Base-by-base conservation (phyloP, 1,140 invertebrate species). In the Euwallacea fornicatus region DNA sequence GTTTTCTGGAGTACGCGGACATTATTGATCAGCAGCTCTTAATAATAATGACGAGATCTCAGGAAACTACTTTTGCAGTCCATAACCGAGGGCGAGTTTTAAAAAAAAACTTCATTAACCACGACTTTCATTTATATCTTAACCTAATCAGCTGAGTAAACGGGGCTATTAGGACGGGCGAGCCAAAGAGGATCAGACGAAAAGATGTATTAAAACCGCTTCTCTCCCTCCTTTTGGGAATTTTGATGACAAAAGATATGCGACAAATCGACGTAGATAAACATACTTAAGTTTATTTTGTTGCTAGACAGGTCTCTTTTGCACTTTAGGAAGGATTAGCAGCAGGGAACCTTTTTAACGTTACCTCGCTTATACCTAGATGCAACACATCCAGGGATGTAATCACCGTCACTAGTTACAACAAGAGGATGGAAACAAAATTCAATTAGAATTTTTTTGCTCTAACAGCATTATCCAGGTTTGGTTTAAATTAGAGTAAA, bases 21-120 rank as follows among this genome's bases (percentile, higher is more conserved):
- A 63, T 63, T 47, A 63, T 63, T 63, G 61, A 63, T 63, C 44
- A 63, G 43, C 33, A 61, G n/a, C 33, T 61, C 21, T 61, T 61
- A 43, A 61, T 56, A 33, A 58, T 4, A 16, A 16, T 58, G n/a
- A 6, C 21, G 21, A 33, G n/a, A 13, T 58, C 10, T 6, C 7
- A 16, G 55, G 15, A 10, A 10, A 33, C 21, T 10, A 10, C 13
- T n/a, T 7, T 10, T 10, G 55, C 10, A 58, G 13, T 33, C 55
- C n/a, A 58, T 58, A 11, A 42, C 42, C 0, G 9, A 58, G 59
- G 11, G 59, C 43, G 11, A 43, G 6, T 43, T 61, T 43, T 15
- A 42, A 42, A 9, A 58, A 58, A 58, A 61, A 43, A 41, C 59
- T 2, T 50, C 46, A 61, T 4, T 61, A 15, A 61, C 59, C 42